Conservation (phyloP, 2,797 vertebrate species). For the Rallus crepitans region DNA sequence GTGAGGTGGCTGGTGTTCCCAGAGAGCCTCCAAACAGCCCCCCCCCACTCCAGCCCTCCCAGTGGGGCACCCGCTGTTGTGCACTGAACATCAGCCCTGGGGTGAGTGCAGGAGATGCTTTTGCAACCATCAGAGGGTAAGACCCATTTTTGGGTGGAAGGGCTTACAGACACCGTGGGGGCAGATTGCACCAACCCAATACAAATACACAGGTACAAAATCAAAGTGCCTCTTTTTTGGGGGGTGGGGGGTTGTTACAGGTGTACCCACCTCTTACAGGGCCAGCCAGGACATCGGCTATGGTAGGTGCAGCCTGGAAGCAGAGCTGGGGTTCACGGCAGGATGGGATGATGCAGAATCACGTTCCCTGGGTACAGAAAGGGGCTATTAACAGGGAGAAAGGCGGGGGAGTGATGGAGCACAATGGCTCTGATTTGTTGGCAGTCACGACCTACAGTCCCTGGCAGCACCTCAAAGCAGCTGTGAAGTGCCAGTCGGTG, state of each 20-base stretch:
- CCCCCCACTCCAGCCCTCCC: accelerated
- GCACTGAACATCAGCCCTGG: background rate
- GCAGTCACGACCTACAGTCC: background rate
- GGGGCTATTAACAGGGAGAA: conserved; percentile 13
- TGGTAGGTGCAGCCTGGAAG: background rate
- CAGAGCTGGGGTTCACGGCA: background rate
- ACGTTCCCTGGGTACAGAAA: conserved; percentile 25
- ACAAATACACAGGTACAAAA: background rate
- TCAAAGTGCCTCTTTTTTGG: background rate
- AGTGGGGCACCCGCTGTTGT: background rate
- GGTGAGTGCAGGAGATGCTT: background rate
- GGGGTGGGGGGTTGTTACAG: background rate
- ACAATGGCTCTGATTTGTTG: conserved; percentile 60
- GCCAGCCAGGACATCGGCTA: background rate
- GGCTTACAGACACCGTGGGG: accelerated
- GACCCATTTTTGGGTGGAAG: background rate
- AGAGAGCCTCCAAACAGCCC: background rate
- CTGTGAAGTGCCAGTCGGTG: conserved; percentile 46
- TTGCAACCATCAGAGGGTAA: background rate
- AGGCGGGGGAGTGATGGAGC: background rate
- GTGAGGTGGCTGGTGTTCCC: background rate
- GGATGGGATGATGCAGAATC: conserved; percentile 31
- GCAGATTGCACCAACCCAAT: background rate
- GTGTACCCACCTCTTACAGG: accelerated
- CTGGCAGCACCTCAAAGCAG: conserved; percentile 69